Conservation (phyloP, 2,888 invertebrate species). For the Cheilosia pagana region DNA sequence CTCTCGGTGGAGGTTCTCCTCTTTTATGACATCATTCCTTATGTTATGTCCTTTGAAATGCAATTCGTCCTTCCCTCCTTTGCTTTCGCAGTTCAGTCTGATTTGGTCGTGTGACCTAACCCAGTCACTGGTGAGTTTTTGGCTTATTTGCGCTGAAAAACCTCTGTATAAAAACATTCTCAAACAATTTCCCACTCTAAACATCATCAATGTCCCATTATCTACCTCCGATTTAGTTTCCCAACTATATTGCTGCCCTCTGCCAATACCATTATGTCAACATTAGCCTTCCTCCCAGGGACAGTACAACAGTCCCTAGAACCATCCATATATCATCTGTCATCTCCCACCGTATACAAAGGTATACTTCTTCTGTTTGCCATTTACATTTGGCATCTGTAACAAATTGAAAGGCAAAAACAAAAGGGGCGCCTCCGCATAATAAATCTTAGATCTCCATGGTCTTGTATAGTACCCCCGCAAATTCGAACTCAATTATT, state of each 20-base stretch:
- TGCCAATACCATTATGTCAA: constrained; percentile 64
- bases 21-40: too few species aligned
- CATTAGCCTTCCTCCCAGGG: constrained; percentile 63
- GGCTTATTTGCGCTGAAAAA: too few species aligned
- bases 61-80: too few species aligned
- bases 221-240: constrained; percentile 19
- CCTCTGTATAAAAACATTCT: too few species aligned
- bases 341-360: constrained; percentile 9
- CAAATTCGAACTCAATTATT: constrained; percentile 64
- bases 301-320: constrained; percentile 45
- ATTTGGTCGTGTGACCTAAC: too few species aligned
- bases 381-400: constrained; percentile 68
- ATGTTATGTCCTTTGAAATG: too few species aligned
- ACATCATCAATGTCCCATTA: constrained; percentile 46
- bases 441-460: constrained; percentile 65
- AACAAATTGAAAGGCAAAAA: constrained; percentile 68
- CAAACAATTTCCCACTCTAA: constrained; percentile 24
- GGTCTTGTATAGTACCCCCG: constrained; percentile 25
- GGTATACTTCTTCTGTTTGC: constrained; percentile 26
- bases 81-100: too few species aligned
- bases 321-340: constrained; percentile 61
- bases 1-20: too few species aligned
- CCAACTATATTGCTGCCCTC: constrained; percentile 14
- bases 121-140: too few species aligned
- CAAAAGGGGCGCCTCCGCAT: constrained; percentile 31